Base-by-base conservation (phyloP, 2,888 invertebrate species). In the Antitype chi region DNA sequence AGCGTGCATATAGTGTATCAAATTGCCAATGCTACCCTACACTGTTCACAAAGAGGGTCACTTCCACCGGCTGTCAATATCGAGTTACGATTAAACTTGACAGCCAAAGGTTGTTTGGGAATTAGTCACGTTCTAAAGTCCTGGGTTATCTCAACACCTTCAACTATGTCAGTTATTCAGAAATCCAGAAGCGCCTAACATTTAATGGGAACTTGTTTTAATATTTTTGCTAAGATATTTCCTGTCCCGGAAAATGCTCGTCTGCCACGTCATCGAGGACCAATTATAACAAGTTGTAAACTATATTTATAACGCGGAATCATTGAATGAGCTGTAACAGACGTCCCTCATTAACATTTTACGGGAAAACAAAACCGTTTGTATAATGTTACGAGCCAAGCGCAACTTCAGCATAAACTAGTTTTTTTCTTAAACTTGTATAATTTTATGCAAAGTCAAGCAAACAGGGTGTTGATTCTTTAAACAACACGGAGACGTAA, bases 1-100 rank as follows among this genome's bases (percentile, higher is more conserved):
- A 77, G 76, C 69, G 68, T 74, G 78, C 77, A 75, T 74, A 59
- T 38, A 67, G 78, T 79, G 74, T 87, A 86, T 88, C 85, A 76
- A 82, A 89, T 90, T 86, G 84, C 85, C 86, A 74, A 77, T 75
- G 85, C 85, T 76, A 79, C 79, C 81, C 85, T 74, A 80, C 64
- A 82, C 75, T 62, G 64, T 38, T 70, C 60, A 70, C 43, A 71
- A 74, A 81, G 68, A 74, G 77, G 78, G 78, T 80, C 78, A 84
- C 25, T 86, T 76, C 72, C 71, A 83, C 66, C 53, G 60, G 53
- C 69, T 74, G 80, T 74, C 71, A 80, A 78, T 87, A 87, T 83
- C 62, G 70, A 76, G 74, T 79, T 82, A 77, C 80, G 62, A 74
- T 76, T 64, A 64, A 70, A 74, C 76, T 69, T 63, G 66, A 74